Percentiles rank a stretch among this genome's conserved stretches.
These are phyloP conservation scores for Poeciliopsis gracilis DNA, from an alignment of 2,797 vertebrate genomes.

Conservation along the genomic window DNA sequence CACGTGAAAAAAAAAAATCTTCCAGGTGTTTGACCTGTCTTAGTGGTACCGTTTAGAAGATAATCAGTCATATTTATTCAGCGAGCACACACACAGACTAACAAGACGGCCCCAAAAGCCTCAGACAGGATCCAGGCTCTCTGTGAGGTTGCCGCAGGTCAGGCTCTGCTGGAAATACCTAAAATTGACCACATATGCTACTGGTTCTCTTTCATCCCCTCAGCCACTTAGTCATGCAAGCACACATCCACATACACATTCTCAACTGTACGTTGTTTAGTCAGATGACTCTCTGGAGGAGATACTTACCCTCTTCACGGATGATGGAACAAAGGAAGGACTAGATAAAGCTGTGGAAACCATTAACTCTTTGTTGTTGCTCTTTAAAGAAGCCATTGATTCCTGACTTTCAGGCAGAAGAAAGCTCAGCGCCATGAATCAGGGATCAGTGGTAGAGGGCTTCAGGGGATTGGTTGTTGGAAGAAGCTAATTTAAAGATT, in stretches of 20 bases:
- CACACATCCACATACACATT: constrained; percentile 20
- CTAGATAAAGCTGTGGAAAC: constrained; percentile 33
- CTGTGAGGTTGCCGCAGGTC: constrained; percentile 70
- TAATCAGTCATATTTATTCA: constrained; percentile 58
- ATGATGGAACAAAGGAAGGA: constrained; percentile 35
- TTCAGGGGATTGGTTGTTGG: background rate
- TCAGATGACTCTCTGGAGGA: constrained; percentile 45
- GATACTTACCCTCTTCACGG: constrained; percentile 45
- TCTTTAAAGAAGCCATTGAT: constrained; percentile 14
- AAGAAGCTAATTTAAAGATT: constrained; percentile 13
- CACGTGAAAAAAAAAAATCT: background rate
- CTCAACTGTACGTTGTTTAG: constrained; percentile 53
- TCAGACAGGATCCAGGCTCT: constrained; percentile 74
- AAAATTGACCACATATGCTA: constrained; percentile 78
- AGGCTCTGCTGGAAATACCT: constrained; percentile 70
- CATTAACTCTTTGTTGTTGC: background rate
- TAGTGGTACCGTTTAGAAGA: constrained; percentile 54
- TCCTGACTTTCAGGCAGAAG: constrained; percentile 8
- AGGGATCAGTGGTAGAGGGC: background rate
- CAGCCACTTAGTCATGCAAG: constrained; percentile 42
- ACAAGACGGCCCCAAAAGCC: constrained; percentile 51
- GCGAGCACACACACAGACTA: constrained; percentile 39
- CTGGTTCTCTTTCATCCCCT: constrained; percentile 61
- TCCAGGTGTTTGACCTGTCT: constrained; percentile 63
- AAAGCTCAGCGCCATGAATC: constrained; percentile 4